Evolutionary conservation across 1,140 invertebrate species (phyloP).

Genomic region (Brachystomella parvula): DNA sequence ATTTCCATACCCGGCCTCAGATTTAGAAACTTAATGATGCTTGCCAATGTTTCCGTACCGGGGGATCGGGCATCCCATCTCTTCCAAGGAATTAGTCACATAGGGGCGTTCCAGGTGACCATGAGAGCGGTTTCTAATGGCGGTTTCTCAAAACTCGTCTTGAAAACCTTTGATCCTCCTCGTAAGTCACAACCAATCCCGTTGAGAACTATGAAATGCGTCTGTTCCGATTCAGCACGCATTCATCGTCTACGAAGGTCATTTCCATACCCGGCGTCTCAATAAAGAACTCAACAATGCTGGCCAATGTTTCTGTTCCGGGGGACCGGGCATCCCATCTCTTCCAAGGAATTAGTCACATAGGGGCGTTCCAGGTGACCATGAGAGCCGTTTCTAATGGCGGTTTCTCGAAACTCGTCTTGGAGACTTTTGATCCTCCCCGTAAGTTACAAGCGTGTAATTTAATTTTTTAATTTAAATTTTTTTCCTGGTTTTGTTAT

Average conservation of each 20-base stretch:
- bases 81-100: background rate
- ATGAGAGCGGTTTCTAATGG: background rate
- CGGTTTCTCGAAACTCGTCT: background rate
- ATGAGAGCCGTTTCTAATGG: background rate
- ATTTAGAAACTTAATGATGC: background rate
- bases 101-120: background rate
- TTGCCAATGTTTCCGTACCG: background rate
- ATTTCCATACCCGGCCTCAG: background rate
- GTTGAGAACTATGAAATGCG: background rate
- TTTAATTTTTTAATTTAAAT: no score
- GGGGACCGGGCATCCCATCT: background rate
- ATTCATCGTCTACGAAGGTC: background rate
- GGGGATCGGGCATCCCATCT: background rate
- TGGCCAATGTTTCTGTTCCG: background rate
- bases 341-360: background rate
- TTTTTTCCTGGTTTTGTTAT: no score
- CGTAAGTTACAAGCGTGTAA: background rate
- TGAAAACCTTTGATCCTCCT: background rate
- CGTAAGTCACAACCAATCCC: background rate
- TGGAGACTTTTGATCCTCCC: background rate
- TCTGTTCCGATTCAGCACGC: background rate
- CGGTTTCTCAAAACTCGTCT: background rate
- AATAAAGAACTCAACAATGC: background rate
- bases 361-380: background rate
- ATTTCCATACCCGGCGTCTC: background rate